Evolutionary conservation across 1,140 invertebrate genomes (phyloP).

Genomic region (Homarus americanus): DNA sequence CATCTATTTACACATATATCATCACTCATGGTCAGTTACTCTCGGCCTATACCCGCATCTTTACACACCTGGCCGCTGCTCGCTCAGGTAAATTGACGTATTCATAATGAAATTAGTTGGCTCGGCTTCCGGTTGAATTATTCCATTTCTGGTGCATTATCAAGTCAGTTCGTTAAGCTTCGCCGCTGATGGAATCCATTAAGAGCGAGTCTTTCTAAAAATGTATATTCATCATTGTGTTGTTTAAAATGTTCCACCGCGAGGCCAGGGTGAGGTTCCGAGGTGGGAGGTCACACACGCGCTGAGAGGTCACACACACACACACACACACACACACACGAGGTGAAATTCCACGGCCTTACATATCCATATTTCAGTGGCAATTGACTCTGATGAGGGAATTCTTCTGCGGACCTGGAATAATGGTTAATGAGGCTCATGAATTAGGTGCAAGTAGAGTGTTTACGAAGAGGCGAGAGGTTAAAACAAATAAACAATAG

Average conservation of each 20-base stretch:
- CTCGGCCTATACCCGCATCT: too few species aligned
- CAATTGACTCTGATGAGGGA: conserved; percentile 23
- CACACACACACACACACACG: too few species aligned
- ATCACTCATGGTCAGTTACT: too few species aligned
- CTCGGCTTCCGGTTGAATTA: background rate
- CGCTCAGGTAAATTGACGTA: background rate
- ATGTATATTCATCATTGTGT: conserved; percentile 35
- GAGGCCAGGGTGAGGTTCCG: background rate
- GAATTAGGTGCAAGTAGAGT: background rate
- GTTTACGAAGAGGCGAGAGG: too few species aligned
- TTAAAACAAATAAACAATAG: too few species aligned
- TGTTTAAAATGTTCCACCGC: background rate
- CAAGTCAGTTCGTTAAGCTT: conserved; percentile 13
- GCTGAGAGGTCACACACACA: background rate
- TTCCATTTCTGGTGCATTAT: conserved; percentile 35
- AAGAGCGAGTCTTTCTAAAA: conserved; percentile 33
- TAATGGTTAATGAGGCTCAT: too few species aligned
- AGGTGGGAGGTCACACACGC: background rate
- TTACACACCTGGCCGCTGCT: too few species aligned
- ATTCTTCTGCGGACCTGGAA: conserved; percentile 1
- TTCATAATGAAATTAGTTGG: background rate
- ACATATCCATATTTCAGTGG: conserved; percentile 13
- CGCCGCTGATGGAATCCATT: conserved; percentile 15
- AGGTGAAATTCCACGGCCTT: conserved; percentile 15
- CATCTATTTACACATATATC: too few species aligned